Base-by-base conservation (phyloP, 2,113 vertebrate species). In the Gobius niger region DNA sequence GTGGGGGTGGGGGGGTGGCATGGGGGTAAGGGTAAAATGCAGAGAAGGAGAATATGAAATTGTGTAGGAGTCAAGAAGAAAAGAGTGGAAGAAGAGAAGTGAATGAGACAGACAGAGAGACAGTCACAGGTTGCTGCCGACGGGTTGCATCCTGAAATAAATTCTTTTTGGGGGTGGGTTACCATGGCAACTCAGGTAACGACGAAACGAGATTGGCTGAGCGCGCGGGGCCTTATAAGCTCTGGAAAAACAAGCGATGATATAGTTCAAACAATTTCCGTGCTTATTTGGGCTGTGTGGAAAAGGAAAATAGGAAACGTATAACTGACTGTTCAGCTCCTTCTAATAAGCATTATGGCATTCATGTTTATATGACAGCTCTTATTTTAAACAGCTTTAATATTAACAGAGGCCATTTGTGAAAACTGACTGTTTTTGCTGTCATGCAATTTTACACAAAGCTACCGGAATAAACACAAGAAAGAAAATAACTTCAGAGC, bases 141-240 rank as follows among this genome's bases (percentile, higher is more conserved):
- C 70, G 70, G 77, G 78, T 79, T 90, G 87, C 68, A 84, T 85
- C 79, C 74, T 77, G 80, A 88, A 88, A 88, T 87, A 86, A 81
- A 86, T 77, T 77, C 11, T 84, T 85, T 87, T 87, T 72, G 73
- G 75, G 72, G 73, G 60, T 61, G 53, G 76, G 87, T 91, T 87
- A 62, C 86, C 81, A 86, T 85, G 80, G 88, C 71, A 88, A 88
- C 85, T 50, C 77, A 84, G 83, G 83, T 88, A 82, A 87, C 46
- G 70, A 84, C 77, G 80, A 71, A 65, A 73, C 0, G 53, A 16
- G 76, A 85, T 77, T 83, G 84, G 84, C 67, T 73, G 72, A 65
- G 72, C 78, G 68, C 62, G 76, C 76, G 84, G 75, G 24, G 72
- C 70, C 64, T 53, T 69, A 24, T 69, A 63, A 64, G 63, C 7